Conservation (phyloP, 2,888 invertebrate species). For the Orthosia cruda region DNA sequence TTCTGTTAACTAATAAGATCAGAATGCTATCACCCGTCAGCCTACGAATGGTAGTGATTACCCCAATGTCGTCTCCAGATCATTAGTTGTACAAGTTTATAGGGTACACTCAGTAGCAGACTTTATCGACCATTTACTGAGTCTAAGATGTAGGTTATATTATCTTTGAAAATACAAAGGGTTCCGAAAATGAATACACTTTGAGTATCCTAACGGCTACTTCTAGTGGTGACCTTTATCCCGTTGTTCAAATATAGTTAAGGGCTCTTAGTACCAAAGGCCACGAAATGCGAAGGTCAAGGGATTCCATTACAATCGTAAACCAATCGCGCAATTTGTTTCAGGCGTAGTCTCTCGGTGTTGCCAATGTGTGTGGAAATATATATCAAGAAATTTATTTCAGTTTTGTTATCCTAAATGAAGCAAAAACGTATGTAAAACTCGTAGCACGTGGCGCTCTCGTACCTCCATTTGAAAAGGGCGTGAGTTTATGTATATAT, state of each 20-base stretch:
- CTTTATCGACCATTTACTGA: neutral
- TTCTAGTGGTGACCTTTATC: conserved; percentile 33
- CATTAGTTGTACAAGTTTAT: conserved; percentile 25
- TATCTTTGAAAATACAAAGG: conserved; percentile 17
- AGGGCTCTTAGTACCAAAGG: conserved; percentile 50
- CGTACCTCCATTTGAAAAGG: too few relatives aligned
- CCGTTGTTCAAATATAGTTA: conserved; percentile 54
- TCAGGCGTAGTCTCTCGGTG: conserved; percentile 47
- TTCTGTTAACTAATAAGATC: neutral
- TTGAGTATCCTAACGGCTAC: conserved; percentile 22
- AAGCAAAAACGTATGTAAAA: too few relatives aligned
- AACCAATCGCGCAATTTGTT: conserved; percentile 66
- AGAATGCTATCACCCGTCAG: neutral
- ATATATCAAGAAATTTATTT: neutral
- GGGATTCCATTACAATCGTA: conserved; percentile 66
- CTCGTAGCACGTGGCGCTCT: too few relatives aligned
- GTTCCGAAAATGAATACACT: conserved; percentile 23
- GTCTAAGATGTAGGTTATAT: conserved; percentile 11
- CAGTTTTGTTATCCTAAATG: too few relatives aligned
- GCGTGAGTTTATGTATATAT: too few relatives aligned
- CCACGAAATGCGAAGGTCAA: conserved; percentile 66
- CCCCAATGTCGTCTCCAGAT: neutral
- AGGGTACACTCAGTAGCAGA: conserved; percentile 12
- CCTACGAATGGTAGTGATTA: conserved; percentile 10
- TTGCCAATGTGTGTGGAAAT: conserved; percentile 13